Conservation (phyloP, 1,140 invertebrate species). For the Diachasma alloeum region DNA sequence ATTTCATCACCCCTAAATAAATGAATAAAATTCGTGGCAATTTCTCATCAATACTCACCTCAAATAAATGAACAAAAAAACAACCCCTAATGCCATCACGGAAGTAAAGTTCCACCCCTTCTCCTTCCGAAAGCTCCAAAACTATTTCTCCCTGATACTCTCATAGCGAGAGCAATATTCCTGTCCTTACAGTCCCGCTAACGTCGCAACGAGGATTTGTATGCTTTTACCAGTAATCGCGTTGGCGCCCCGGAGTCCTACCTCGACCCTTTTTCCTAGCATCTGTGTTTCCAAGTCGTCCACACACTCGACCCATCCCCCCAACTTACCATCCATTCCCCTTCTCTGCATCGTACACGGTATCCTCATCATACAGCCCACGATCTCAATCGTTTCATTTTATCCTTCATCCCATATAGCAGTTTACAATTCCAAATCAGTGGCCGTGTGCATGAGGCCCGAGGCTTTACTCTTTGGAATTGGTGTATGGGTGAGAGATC, state of each 20-base stretch:
- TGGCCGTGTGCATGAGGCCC: background rate
- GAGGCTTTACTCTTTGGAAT: slow-evolving; percentile 2
- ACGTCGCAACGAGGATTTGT: slow-evolving; percentile 51
- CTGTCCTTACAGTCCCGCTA: slow-evolving; percentile 22
- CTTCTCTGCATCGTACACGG: background rate
- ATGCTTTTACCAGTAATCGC: slow-evolving; percentile 57
- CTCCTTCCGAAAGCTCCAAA: slow-evolving; percentile 31
- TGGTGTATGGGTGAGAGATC: slow-evolving; percentile 6
- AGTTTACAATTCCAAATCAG: background rate
- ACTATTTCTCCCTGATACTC: slow-evolving; percentile 33
- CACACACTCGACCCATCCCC: background rate
- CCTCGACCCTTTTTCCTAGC: background rate
- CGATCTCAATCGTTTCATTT: background rate
- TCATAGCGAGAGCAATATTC: background rate
- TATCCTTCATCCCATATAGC: background rate
- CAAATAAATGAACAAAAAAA: background rate
- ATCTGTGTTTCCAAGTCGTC: background rate
- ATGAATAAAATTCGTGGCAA: background rate
- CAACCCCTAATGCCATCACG: background rate
- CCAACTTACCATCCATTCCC: background rate
- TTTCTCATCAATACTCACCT: background rate
- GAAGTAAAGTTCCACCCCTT: background rate
- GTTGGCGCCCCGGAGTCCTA: slow-evolving; percentile 27
- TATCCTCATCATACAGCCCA: background rate
- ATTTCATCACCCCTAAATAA: too few relatives aligned